Percentiles rank a stretch among this genome's conserved stretches.
These are phyloP conservation scores for Percina caprodes DNA, from an alignment of 2,113 vertebrate genomes.

Conservation along the genomic window DNA sequence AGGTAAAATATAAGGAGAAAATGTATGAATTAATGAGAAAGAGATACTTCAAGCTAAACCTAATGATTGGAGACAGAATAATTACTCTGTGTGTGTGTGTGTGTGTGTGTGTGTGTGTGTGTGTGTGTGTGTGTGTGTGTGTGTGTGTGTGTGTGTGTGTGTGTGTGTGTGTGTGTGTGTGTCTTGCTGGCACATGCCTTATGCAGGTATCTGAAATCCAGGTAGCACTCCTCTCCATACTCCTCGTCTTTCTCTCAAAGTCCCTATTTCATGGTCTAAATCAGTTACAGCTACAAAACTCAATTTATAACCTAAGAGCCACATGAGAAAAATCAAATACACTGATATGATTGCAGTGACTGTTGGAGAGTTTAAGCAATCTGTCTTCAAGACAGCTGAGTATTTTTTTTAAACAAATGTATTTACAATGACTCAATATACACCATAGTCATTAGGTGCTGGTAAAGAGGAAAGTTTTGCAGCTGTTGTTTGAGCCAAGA, in stretches of 20 bases:
- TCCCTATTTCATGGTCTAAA: constrained; percentile 21
- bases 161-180: constrained; percentile 20
- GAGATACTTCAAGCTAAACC: not conserved
- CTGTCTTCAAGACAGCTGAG: constrained; percentile 38
- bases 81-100: constrained; percentile 24
- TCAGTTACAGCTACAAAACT: constrained; percentile 15
- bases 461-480: not conserved
- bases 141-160: constrained; percentile 21
- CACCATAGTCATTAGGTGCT: constrained; percentile 24
- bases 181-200: constrained; percentile 21
- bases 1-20: not conserved
- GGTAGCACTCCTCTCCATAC: not conserved
- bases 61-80: not conserved
- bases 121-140: constrained; percentile 20
- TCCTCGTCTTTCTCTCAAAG: not conserved
- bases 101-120: constrained; percentile 21
- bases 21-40: not conserved
- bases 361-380: constrained; percentile 38
- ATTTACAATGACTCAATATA: not conserved
- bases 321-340: constrained; percentile 29
- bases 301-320: constrained; percentile 44
- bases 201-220: constrained; percentile 16
- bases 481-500: constrained; percentile 25
- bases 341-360: constrained; percentile 33
- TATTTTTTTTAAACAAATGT: constrained; percentile 3